Conservation (phyloP, 2,888 invertebrate species). For the Cartodere bifasciata region DNA sequence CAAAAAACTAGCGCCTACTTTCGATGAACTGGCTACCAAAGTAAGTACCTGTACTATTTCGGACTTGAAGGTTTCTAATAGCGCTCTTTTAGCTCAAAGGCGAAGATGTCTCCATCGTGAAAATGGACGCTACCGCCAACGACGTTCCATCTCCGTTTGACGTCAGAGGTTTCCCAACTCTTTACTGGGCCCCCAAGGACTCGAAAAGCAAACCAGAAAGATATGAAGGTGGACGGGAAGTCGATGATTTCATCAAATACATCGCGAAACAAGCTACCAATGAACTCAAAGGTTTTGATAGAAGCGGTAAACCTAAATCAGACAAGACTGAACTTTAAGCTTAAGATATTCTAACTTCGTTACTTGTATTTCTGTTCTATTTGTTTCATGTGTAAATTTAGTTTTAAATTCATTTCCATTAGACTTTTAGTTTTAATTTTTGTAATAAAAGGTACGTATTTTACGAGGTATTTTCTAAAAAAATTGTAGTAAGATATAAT, state of each 20-base stretch:
- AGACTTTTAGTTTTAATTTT: too few relatives aligned
- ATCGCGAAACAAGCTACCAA: slow-evolving; percentile 82
- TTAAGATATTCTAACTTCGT: too few relatives aligned
- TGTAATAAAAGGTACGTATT: too few relatives aligned
- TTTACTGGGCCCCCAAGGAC: slow-evolving; percentile 89
- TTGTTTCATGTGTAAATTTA: too few relatives aligned
- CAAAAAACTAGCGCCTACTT: slow-evolving; percentile 87
- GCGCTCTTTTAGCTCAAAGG: slow-evolving; percentile 49
- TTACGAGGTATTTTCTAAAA: too few relatives aligned
- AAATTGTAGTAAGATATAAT: too few relatives aligned
- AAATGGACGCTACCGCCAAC: slow-evolving; percentile 97
- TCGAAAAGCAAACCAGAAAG: slow-evolving; percentile 61
- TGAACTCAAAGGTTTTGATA: slow-evolving; percentile 77
- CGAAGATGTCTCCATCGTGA: slow-evolving; percentile 85
- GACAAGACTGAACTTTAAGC: slow-evolving; percentile 49
- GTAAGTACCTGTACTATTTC: slow-evolving; percentile 28
- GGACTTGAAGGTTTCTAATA: slow-evolving; percentile 5
- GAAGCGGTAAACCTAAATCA: slow-evolving; percentile 56
- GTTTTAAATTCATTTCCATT: too few relatives aligned
- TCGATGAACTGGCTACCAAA: slow-evolving; percentile 85
- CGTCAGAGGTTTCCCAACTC: slow-evolving; percentile 94
- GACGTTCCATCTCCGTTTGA: slow-evolving; percentile 87
- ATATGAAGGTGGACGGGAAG: slow-evolving; percentile 87
- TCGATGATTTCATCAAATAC: slow-evolving; percentile 90
- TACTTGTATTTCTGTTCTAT: too few relatives aligned